phyloP scores from a whole-genome alignment of 2,888 invertebrate species.

The Drosophila phalerata region DNA sequence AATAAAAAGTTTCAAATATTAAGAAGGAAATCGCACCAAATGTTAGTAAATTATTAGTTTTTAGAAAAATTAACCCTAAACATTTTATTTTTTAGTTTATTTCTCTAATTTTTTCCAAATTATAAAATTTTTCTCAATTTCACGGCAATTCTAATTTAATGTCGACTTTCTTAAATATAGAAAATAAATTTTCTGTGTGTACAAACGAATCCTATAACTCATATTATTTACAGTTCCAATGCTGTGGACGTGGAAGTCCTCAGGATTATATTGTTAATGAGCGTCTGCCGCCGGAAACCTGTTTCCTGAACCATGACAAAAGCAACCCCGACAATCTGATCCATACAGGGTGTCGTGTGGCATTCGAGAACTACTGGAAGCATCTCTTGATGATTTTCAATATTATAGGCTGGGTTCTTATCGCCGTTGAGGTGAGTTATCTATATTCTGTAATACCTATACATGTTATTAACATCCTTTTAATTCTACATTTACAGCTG shows the following conservation, averaged over 20 bases:
- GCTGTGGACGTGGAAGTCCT: slow-evolving; percentile 83
- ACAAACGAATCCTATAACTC: not conserved
- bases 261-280: slow-evolving; percentile 81
- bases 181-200: too few relatives aligned
- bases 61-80: too few relatives aligned
- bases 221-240: slow-evolving; percentile 68
- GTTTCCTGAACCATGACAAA: slow-evolving; percentile 74
- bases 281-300: slow-evolving; percentile 79
- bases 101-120: too few relatives aligned
- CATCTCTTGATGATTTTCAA: slow-evolving; percentile 69
- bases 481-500: slow-evolving; percentile 54
- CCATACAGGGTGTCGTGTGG: slow-evolving; percentile 74
- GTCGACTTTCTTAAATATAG: too few relatives aligned
- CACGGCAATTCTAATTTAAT: too few relatives aligned
- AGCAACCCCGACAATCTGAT: slow-evolving; percentile 74
- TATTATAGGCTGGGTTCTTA: slow-evolving; percentile 69
- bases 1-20: too few relatives aligned
- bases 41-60: too few relatives aligned
- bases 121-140: too few relatives aligned
- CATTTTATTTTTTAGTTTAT: too few relatives aligned
- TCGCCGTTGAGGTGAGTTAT: slow-evolving; percentile 71
- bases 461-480: not conserved
- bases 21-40: too few relatives aligned
- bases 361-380: slow-evolving; percentile 79
- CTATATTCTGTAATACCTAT: not conserved